Evolutionary conservation across 2,888 invertebrate genomes (phyloP).

Genomic region (Agriopis leucophaearia): DNA sequence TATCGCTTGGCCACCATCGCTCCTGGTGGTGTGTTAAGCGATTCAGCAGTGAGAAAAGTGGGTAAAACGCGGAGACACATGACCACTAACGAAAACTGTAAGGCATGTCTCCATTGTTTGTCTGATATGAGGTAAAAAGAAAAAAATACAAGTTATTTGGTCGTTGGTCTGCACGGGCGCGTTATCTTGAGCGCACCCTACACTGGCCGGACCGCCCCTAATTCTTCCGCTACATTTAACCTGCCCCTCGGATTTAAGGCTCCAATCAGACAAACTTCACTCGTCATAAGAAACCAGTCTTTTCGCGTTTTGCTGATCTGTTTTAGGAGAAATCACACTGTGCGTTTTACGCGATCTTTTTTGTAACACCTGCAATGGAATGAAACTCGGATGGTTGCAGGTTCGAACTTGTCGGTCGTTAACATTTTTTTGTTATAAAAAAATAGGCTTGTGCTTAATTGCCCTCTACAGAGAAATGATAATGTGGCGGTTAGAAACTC

Average conservation of each 20-base stretch:
- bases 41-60: too few species aligned
- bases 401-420: not conserved
- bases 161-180: conserved; percentile 27
- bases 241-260: conserved; percentile 49
- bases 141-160: not conserved
- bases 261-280: conserved; percentile 36
- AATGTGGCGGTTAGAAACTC: too few species aligned
- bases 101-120: too few species aligned
- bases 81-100: too few species aligned
- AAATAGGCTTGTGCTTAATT: too few species aligned
- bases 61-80: too few species aligned
- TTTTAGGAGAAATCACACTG: not conserved
- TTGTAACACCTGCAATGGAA: not conserved
- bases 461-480: too few species aligned
- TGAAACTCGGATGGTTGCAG: not conserved
- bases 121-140: too few species aligned
- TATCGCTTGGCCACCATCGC: too few species aligned
- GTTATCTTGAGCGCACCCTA: conserved; percentile 37
- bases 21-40: too few species aligned
- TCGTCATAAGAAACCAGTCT: conserved; percentile 34
- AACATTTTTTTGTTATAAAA: too few species aligned
- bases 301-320: conserved; percentile 26
- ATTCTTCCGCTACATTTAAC: conserved; percentile 60
- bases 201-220: conserved; percentile 45
- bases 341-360: conserved; percentile 9